These are phyloP conservation scores for Brachionus rotundiformis DNA, from an alignment of 1,140 invertebrate genomes.

Conservation along the genomic window DNA sequence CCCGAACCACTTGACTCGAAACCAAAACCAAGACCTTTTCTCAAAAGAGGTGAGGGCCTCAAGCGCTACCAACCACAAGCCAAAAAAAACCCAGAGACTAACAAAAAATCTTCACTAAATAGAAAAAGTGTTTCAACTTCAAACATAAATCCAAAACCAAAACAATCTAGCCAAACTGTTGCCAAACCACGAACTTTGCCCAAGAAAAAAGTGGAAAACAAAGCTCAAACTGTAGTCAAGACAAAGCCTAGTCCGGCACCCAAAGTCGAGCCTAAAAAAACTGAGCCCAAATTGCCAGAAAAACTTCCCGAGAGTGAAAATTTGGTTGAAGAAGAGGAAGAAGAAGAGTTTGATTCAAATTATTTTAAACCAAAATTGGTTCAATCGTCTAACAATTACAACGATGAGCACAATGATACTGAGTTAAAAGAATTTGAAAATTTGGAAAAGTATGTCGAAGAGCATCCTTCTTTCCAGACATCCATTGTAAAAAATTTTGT, in stretches of 20 bases:
- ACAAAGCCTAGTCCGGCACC: no score
- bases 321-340: not conserved
- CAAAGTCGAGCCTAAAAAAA: not conserved
- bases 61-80: conserved; percentile 34
- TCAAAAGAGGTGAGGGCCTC: conserved; percentile 43
- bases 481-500: conserved; percentile 57
- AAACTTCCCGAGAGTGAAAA: not conserved
- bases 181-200: not conserved
- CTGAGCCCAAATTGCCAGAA: not conserved
- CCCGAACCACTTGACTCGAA: not conserved
- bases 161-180: not conserved
- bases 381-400: not conserved
- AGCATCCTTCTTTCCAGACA: conserved; percentile 62
- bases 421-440: conserved; percentile 63
- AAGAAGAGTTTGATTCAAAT: conserved; percentile 18
- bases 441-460: conserved; percentile 60
- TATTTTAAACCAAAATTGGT: not conserved
- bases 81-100: not conserved
- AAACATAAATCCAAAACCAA: not conserved
- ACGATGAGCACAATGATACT: conserved; percentile 55
- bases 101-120: not conserved
- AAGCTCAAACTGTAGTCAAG: no score
- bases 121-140: conserved; percentile 12
- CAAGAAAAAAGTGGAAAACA: no score
- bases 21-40: not conserved